Percentiles rank a stretch among this genome's conserved stretches.
Evolutionary conservation across 2,113 vertebrate species (phyloP).

Genomic region (Tichodroma muraria): DNA sequence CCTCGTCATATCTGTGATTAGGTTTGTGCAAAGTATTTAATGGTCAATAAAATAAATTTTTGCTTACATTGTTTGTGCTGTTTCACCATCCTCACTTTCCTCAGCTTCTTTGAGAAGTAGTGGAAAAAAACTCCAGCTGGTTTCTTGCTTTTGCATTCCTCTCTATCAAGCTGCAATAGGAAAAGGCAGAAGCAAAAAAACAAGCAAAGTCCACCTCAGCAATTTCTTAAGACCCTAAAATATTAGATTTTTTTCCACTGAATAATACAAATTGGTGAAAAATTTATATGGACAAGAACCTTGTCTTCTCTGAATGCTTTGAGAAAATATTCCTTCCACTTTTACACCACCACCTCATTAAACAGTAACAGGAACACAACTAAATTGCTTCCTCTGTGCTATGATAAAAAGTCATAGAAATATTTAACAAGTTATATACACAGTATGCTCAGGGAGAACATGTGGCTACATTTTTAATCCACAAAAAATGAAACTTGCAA

Average conservation of each 20-base stretch:
- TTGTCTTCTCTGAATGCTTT: not conserved
- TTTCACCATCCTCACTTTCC: not conserved
- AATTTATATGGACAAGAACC: not conserved
- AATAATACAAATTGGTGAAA: not conserved
- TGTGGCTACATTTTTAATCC: not conserved
- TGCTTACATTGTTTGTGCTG: not conserved
- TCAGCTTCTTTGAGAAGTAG: not conserved
- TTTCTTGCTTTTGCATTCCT: not conserved
- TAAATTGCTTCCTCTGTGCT: not conserved
- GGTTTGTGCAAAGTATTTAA: not conserved
- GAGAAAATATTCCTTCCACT: not conserved
- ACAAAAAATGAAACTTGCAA: not conserved
- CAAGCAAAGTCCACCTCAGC: not conserved
- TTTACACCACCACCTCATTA: not conserved
- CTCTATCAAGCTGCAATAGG: not conserved
- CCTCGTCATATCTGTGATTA: not conserved
- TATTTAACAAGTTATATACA: not conserved
- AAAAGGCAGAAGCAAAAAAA: not conserved
- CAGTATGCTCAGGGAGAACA: not conserved
- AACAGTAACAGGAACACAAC: not conserved
- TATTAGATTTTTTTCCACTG: not conserved
- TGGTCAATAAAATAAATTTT: not conserved
- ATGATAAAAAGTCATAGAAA: not conserved
- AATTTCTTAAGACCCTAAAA: not conserved
- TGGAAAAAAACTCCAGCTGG: not conserved